These are phyloP conservation scores for Nasalis larvatus DNA, from an alignment of 2,113 vertebrate genomes.

Conservation along the genomic window DNA sequence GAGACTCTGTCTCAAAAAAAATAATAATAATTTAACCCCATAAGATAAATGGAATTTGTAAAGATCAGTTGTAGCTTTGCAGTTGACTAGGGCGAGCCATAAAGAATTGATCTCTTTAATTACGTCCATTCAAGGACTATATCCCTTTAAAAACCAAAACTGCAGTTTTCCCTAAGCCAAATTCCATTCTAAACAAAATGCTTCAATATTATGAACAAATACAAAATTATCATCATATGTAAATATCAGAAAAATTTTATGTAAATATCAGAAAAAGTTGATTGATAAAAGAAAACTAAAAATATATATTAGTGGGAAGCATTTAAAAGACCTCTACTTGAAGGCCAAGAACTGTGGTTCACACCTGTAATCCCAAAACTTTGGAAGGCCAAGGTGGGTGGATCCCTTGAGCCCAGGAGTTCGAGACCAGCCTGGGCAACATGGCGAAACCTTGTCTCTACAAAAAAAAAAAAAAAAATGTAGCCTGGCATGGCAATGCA, in stretches of 20 bases:
- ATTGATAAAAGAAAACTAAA: neutral
- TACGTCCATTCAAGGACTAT: neutral
- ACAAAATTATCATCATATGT: neutral
- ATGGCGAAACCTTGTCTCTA: too few relatives aligned
- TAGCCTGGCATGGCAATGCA: too few relatives aligned
- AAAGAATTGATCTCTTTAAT: neutral
- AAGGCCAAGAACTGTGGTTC: too few relatives aligned
- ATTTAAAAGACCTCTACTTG: neutral
- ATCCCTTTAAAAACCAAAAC: neutral
- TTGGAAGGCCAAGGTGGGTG: too few relatives aligned
- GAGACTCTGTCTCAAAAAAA: too few relatives aligned
- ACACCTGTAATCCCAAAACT: too few relatives aligned
- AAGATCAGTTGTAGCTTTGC: neutral
- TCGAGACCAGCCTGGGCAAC: too few relatives aligned
- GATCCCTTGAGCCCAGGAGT: too few relatives aligned
- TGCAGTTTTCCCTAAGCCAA: neutral
- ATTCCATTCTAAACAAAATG: neutral
- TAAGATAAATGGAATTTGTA: neutral
- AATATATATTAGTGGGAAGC: neutral
- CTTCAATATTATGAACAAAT: neutral
- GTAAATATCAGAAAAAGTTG: neutral
- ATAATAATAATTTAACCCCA: neutral
- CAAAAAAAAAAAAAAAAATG: too few relatives aligned
- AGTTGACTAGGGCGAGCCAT: neutral
- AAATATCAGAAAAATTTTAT: neutral